Evolutionary conservation across 2,888 invertebrate genomes (phyloP), one percentile per base, ranked within the genome.

Genomic region (Papilio demoleus): DNA sequence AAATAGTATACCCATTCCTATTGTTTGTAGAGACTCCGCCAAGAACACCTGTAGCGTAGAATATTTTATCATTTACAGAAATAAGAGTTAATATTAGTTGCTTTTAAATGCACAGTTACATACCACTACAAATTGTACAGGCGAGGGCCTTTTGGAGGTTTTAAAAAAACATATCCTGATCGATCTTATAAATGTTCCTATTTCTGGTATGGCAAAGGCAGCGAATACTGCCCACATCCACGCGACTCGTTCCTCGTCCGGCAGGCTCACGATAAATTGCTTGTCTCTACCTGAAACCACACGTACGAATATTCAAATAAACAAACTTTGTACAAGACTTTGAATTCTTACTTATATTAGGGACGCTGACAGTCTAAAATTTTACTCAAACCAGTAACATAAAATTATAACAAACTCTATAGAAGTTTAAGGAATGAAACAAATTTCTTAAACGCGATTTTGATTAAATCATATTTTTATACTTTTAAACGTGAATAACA

Each of bases 181-280:
- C 31, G 98, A 95, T 67, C 98, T 94, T 77, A 99, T 96, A 72
- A 98, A 92, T 2, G 97, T 95, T 65, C 98, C 97, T 69, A 97
- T 91, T 90, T 99, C 98, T 0, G 99, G 99, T 63, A 98, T 95
- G 42, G 97, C 94, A 81, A 97, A 97, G 2, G 97, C 97, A 74
- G 98, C 96, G 65, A 98, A 90, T 63, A 99, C 87, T 70, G 97
- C 97, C 98, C 98, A 98, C 87, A 97, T 96, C 98, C 98, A 98
- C 59, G 96, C 97, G 73, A 98, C 96, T 66, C 97, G 94, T 88
- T 98, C 98, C 77, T 96, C 95, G 76, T 96, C 96, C 27, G 97
- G 97, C 74, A 98, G 90, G 75, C 94, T 94, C 9, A 96, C 97
- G 80, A 96, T 93, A 85, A 96, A 98, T 88, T 96, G 96, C 86